phyloP scores from a whole-genome alignment of 1,140 invertebrate genomes.

The Gryllus bimaculatus region DNA sequence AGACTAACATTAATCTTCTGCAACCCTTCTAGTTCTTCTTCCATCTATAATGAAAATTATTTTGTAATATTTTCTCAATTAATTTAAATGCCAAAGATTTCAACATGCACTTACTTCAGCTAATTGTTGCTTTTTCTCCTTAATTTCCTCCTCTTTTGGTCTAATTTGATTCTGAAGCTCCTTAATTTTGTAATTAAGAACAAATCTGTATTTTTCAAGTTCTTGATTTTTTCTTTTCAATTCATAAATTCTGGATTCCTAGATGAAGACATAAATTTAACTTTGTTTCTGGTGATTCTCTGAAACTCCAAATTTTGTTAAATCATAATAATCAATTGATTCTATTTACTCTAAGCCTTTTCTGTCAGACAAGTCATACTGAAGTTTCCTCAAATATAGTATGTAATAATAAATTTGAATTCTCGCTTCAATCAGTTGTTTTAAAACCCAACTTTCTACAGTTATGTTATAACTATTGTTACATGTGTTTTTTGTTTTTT shows the following conservation, averaged over 20 bases:
- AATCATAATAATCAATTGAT: too few species aligned
- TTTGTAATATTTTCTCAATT: neutral
- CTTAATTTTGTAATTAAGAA: slow-evolving; percentile 78
- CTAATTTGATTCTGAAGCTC: slow-evolving; percentile 78
- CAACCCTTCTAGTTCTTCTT: slow-evolving; percentile 57
- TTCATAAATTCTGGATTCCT: slow-evolving; percentile 72
- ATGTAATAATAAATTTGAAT: too few species aligned
- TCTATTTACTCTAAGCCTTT: too few species aligned
- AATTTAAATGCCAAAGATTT: neutral
- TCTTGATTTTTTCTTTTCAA: slow-evolving; percentile 77
- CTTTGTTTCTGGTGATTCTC: too few species aligned
- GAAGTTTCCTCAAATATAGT: too few species aligned
- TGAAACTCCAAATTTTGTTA: too few species aligned
- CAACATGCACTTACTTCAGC: slow-evolving; percentile 39
- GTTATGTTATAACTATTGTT: too few species aligned
- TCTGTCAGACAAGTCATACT: too few species aligned
- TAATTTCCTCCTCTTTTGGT: slow-evolving; percentile 67
- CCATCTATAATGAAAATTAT: slow-evolving; percentile 34
- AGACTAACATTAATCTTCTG: slow-evolving; percentile 52
- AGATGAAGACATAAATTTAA: neutral
- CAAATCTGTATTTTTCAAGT: slow-evolving; percentile 83
- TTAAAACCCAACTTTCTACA: too few species aligned
- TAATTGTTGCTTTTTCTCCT: slow-evolving; percentile 68
- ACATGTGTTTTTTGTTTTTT: too few species aligned
- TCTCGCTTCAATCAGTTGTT: too few species aligned